These are phyloP conservation scores for Neopipo cinnamomea DNA, from an alignment of 2,113 vertebrate species.

Conservation along the genomic window DNA sequence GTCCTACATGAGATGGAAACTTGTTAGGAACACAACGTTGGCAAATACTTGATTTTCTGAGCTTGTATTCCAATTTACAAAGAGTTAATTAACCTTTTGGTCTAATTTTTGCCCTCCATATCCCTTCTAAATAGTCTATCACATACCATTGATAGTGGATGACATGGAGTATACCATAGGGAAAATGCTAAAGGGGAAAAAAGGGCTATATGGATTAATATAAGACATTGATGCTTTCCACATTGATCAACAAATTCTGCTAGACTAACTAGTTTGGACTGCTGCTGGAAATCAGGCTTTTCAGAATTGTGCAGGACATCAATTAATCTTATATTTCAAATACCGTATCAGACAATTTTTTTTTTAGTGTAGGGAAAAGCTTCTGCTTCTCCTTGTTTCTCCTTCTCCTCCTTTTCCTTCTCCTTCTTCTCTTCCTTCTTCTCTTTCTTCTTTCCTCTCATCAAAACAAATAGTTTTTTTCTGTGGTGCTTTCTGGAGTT, in stretches of 20 bases:
- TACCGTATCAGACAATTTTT: neutral
- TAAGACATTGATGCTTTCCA: neutral
- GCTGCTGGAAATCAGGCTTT: neutral
- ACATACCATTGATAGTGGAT: neutral
- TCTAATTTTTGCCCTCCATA: neutral
- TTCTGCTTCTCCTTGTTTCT: neutral
- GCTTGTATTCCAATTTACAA: neutral
- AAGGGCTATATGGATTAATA: neutral
- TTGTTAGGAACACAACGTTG: neutral
- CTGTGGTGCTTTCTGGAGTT: neutral
- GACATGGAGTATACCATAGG: too few species aligned
- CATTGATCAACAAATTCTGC: neutral
- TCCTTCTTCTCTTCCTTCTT: neutral
- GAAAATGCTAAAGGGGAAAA: neutral
- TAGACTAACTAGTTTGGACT: neutral
- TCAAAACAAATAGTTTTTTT: neutral
- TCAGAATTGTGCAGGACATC: neutral
- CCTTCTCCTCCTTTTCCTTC: neutral
- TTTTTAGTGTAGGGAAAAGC: neutral
- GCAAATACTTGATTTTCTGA: neutral
- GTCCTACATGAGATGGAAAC: neutral
- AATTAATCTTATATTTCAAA: neutral
- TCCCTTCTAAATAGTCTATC: neutral
- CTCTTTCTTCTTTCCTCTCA: accelerated
- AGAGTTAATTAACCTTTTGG: neutral